Evolutionary conservation across 2,888 invertebrate genomes (phyloP), one percentile per base, ranked within the genome.

Genomic region (Oasisia sp.): DNA sequence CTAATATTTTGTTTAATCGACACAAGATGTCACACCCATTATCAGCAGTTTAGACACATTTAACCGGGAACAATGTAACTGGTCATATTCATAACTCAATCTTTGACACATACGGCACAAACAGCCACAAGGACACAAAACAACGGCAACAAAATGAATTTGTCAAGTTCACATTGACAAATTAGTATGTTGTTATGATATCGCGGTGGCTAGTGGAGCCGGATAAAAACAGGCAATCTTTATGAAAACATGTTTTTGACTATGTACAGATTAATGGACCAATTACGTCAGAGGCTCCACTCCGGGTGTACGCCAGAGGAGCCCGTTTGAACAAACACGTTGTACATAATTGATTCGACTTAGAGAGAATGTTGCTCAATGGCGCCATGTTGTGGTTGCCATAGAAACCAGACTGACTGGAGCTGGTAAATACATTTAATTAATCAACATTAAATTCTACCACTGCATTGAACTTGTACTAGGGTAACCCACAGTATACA

Each of bases 121-220:
- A 74, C 74, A 74, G 14, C 74, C 74, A 74, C 27, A 19, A 19
- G 27, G 27, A 74, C 74, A 74, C 74, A 74, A 74, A 74, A 74
- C 74, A 74, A 27, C 74, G 27, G 27, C 27, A 7, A 27, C 74
- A 74, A 74, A 74, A 74, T 74, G 19, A 74, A 74, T 74, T 74
- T 74, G 74, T 74, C 74, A 74, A 74, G n/a, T 74, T 74, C 74
- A 74, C 74, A 74, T 74, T 74, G 74, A 74, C 27, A 74, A 74
- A 74, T 74, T 74, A 74, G 74, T 74, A 74, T 74, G 74, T n/a
- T 74, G 74, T 74, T 74, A 27, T 74, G 74, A 74, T 74, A 74
- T 19, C 27, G 27, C 3, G 7, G 7, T 19, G 74, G 14, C 74
- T 27, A 19, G 74, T 19, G 74, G 74, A 74, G 27, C 74, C 74